Percentiles rank a stretch among this genome's conserved stretches.
Conservation (phyloP, 2,797 vertebrate genomes). For the Leptoclinus maculatus region DNA sequence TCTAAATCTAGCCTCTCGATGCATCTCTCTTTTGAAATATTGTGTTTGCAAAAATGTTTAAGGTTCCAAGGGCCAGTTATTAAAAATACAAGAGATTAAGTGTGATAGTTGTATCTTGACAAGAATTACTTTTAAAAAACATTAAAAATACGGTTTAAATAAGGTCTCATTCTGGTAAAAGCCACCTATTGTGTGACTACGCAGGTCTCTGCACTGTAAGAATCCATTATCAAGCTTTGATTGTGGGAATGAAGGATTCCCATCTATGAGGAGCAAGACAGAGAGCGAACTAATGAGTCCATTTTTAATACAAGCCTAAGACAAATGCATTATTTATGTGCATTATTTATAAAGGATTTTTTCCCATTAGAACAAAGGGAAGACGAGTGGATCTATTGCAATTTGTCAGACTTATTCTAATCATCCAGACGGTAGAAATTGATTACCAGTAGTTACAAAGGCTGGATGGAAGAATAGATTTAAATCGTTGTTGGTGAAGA, state of each 20-base stretch:
- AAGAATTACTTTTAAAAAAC: neutral
- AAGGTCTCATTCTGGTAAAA: neutral
- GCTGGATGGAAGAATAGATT: slow-evolving; percentile 12
- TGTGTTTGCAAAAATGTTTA: neutral
- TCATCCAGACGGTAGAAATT: neutral
- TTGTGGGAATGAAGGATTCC: neutral
- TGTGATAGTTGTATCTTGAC: neutral
- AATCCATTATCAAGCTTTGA: neutral
- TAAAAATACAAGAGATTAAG: neutral
- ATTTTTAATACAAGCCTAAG: neutral
- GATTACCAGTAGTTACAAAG: neutral
- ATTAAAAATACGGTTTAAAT: neutral
- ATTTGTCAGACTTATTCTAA: neutral
- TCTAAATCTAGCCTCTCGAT: neutral
- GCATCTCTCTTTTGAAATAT: neutral
- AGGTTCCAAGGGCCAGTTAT: neutral
- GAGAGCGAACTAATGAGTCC: neutral
- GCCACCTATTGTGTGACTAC: too few species aligned
- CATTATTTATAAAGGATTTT: neutral
- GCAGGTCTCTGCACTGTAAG: too few species aligned
- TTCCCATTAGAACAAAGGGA: neutral
- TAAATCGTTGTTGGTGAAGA: neutral
- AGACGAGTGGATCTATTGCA: neutral
- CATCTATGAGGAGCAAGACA: neutral
- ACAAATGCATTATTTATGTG: slow-evolving; percentile 2